Evolutionary conservation across 2,888 invertebrate species (phyloP).

Genomic region (Emmelina monodactyla): DNA sequence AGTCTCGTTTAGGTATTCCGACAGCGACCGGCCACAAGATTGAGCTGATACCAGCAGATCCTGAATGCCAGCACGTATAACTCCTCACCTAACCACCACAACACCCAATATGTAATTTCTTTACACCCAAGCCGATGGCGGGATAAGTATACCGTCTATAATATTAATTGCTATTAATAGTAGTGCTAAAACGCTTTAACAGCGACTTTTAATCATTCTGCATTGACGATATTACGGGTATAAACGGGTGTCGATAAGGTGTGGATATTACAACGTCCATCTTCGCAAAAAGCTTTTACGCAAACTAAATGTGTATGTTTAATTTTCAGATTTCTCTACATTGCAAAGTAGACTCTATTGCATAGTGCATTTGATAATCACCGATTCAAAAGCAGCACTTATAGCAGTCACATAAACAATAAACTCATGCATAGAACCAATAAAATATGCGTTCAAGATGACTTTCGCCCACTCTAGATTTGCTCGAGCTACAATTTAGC

Average conservation of each 20-base stretch:
- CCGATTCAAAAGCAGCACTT: too few relatives aligned
- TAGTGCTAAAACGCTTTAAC: conserved; percentile 1
- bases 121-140: conserved; percentile 1
- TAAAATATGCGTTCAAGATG: too few relatives aligned
- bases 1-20: conserved; percentile 37
- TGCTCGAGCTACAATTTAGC: conserved; percentile 7
- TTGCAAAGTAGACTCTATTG: too few relatives aligned
- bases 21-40: conserved; percentile 26
- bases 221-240: not conserved
- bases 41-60: conserved; percentile 32
- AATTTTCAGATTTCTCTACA: too few relatives aligned
- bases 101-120: conserved; percentile 14
- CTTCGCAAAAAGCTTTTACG: too few relatives aligned
- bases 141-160: not conserved
- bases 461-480: too few relatives aligned
- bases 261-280: too few relatives aligned
- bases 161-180: not conserved
- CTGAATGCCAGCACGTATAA: conserved; percentile 50
- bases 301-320: too few relatives aligned
- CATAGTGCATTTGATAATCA: too few relatives aligned
- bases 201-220: not conserved
- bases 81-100: conserved; percentile 17
- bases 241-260: not conserved
- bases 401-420: too few relatives aligned
- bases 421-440: too few relatives aligned